A percentile compares a stretch with the other conserved stretches of the same genome.
phyloP scores from a whole-genome alignment of 2,888 invertebrate genomes.

The Rhogogaster chlorosoma region DNA sequence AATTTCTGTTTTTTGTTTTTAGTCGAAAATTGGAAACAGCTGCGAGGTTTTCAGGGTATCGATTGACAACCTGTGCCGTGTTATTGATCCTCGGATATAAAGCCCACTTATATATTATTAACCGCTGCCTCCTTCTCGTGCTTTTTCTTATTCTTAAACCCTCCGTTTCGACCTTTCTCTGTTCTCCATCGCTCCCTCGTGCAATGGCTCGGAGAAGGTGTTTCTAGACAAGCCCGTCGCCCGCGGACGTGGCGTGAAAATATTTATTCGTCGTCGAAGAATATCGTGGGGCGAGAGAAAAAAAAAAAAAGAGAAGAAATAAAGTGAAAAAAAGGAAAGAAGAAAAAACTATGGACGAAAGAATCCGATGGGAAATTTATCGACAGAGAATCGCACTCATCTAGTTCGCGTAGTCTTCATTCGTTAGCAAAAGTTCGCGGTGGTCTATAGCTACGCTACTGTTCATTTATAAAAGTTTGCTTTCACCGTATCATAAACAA shows the following conservation, averaged over 20 bases:
- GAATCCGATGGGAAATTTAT: too few relatives aligned
- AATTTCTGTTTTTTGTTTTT: background rate
- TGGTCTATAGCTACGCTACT: background rate
- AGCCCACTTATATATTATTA: constrained; percentile 43
- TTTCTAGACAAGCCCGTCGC: background rate
- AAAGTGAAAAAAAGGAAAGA: background rate
- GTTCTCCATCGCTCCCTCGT: background rate
- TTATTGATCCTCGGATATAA: constrained; percentile 38
- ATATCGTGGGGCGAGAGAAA: background rate
- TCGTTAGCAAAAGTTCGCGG: background rate
- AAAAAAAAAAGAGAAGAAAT: background rate
- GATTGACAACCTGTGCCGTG: background rate
- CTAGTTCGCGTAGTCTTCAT: background rate
- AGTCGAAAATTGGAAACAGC: background rate
- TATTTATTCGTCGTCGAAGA: constrained; percentile 13
- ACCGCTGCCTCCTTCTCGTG: background rate
- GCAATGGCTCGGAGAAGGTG: background rate
- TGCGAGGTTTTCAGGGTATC: background rate
- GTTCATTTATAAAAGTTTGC: background rate
- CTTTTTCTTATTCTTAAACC: background rate
- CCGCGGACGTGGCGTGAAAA: background rate
- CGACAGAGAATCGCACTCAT: background rate
- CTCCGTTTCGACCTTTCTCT: background rate
- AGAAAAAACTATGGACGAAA: background rate
- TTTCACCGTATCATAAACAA: background rate